Evolutionary conservation across 2,113 vertebrate species (phyloP).

Genomic region (Arvicanthis niloticus): DNA sequence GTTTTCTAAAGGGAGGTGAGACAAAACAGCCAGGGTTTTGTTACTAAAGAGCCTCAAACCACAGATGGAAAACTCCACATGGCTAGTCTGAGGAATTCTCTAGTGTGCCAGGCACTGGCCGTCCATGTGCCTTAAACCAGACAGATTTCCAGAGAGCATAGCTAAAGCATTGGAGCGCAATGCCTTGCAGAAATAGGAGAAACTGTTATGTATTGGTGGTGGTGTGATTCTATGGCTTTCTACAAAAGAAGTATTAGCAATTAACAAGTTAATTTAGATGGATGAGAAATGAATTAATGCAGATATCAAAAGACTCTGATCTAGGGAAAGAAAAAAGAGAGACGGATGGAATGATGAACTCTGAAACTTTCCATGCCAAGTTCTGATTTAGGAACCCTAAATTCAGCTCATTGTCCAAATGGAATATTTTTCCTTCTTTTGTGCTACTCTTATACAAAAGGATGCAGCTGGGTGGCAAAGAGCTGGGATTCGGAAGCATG

Average conservation of each 20-base stretch:
- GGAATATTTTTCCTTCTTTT: neutral
- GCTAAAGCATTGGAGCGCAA: neutral
- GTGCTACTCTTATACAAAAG: neutral
- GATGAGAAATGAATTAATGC: neutral
- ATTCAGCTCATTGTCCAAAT: neutral
- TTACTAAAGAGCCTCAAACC: constrained; percentile 43
- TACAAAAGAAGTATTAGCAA: neutral
- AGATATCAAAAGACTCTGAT: neutral
- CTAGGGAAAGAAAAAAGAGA: neutral
- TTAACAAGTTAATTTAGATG: constrained; percentile 16
- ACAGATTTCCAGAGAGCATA: constrained; percentile 22
- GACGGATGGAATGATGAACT: neutral
- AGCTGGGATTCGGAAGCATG: neutral
- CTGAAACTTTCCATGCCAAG: neutral
- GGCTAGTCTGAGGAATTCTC: constrained; percentile 52
- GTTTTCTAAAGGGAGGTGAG: constrained; percentile 55
- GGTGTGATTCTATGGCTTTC: neutral
- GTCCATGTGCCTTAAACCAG: constrained; percentile 30
- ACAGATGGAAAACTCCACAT: constrained; percentile 63
- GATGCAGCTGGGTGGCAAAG: neutral
- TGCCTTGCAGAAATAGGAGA: neutral
- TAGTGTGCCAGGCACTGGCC: neutral
- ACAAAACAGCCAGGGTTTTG: constrained; percentile 51
- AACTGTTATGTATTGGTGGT: neutral
- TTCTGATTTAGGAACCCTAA: neutral